phyloP scores from a whole-genome alignment of 2,888 invertebrate species.

The Xestobium rufovillosum region DNA sequence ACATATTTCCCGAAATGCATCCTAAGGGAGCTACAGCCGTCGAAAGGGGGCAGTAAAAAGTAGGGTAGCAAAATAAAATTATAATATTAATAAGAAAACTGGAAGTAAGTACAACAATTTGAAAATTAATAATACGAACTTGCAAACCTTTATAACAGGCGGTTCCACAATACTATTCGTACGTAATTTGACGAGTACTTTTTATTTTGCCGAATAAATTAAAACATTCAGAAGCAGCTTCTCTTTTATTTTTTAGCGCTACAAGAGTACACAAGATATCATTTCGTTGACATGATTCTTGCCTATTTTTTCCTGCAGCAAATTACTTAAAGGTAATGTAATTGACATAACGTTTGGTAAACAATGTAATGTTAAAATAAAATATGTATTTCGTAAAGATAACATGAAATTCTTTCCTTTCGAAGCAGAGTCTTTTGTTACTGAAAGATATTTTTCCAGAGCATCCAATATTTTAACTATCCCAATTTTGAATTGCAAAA shows the following conservation, averaged over 20 bases:
- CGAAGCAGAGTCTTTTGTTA: neutral
- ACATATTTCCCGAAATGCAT: no score
- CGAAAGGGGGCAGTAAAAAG: no score
- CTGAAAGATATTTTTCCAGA: neutral
- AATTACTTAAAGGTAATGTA: neutral
- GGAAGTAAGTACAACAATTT: no score
- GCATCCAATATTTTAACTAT: neutral
- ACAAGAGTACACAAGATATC: neutral
- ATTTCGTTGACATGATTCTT: neutral
- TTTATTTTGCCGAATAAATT: no score
- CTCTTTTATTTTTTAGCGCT: neutral
- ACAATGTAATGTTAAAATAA: neutral
- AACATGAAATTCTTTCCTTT: neutral
- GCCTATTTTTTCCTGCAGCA: neutral
- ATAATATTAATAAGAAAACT: no score
- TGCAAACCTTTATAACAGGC: no score
- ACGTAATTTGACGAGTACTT: no score
- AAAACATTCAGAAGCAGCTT: neutral
- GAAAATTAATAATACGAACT: no score
- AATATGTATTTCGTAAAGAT: neutral
- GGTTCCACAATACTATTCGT: no score
- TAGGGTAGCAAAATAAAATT: no score
- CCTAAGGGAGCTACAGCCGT: no score
- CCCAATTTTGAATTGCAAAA: slow-evolving; percentile 16
- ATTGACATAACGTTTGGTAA: neutral